A percentile compares a stretch with the other conserved stretches of the same genome.
phyloP scores from a whole-genome alignment of 2,113 vertebrate genomes.

The Chitala chitala region DNA sequence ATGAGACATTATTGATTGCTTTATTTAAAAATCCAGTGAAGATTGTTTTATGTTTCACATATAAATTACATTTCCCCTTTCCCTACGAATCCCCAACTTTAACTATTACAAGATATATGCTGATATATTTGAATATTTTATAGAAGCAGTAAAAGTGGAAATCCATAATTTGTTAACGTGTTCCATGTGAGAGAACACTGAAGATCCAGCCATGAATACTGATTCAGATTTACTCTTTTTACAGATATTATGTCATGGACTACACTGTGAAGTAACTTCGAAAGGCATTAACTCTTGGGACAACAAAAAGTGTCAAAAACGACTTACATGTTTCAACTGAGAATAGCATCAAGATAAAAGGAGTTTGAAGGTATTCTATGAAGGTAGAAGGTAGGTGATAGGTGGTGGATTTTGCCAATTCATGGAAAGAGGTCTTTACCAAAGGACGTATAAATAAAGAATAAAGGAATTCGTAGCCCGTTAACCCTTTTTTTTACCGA shows the following conservation, averaged over 20 bases:
- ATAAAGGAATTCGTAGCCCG: constrained; percentile 52
- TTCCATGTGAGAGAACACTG: constrained; percentile 57
- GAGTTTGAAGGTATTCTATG: no score
- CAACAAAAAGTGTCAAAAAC: background rate
- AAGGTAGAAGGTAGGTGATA: no score
- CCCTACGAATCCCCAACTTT: constrained; percentile 40
- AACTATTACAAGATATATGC: constrained; percentile 60
- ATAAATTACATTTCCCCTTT: constrained; percentile 59
- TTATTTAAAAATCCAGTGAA: constrained; percentile 55
- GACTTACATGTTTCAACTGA: no score
- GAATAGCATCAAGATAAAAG: background rate
- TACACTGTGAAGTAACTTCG: constrained; percentile 14
- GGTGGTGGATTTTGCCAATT: no score
- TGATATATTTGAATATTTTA: constrained; percentile 68
- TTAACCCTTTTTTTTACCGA: background rate
- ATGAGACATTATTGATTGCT: constrained; percentile 58
- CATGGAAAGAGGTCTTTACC: constrained; percentile 58
- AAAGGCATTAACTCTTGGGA: constrained; percentile 10
- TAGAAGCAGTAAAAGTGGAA: constrained; percentile 65
- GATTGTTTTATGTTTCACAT: constrained; percentile 59
- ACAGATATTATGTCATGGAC: constrained; percentile 43
- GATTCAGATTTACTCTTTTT: constrained; percentile 48
- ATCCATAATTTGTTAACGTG: constrained; percentile 65
- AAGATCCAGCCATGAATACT: constrained; percentile 63
- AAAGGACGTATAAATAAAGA: constrained; percentile 56